These are phyloP conservation scores for Pristionchus mayeri DNA, from an alignment of 2,888 invertebrate species.

Conservation along the genomic window DNA sequence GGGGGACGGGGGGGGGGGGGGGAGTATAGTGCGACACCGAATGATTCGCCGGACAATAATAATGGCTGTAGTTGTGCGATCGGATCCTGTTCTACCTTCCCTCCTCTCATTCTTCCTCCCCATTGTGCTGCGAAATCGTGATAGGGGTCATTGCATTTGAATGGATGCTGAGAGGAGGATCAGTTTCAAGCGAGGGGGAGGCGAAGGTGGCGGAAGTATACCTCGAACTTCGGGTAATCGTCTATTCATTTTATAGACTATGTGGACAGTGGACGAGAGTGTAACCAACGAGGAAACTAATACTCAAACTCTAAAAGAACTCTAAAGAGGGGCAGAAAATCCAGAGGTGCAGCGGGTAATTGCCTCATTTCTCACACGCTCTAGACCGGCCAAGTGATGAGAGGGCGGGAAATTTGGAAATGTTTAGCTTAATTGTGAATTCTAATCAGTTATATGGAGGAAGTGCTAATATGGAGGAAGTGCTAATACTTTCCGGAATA, in stretches of 20 bases:
- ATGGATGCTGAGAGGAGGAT: background rate
- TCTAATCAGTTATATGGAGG: too few relatives aligned
- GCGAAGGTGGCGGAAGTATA: background rate
- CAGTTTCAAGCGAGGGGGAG: background rate
- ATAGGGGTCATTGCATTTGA: constrained; percentile 37
- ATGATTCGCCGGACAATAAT: background rate
- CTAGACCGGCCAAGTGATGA: too few relatives aligned
- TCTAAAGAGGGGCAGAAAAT: background rate
- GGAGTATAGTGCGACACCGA: background rate
- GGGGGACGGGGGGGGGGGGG: background rate
- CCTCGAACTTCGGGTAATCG: background rate
- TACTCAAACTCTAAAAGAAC: background rate
- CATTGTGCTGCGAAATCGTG: background rate
- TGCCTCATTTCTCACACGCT: too few relatives aligned
- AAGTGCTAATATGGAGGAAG: too few relatives aligned
- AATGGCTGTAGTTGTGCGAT: constrained; percentile 3
- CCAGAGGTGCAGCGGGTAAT: too few relatives aligned
- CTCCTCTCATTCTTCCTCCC: background rate
- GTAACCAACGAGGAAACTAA: background rate
- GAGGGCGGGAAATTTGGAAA: too few relatives aligned
- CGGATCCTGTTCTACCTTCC: background rate
- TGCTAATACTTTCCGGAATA: too few relatives aligned
- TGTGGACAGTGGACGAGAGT: background rate
- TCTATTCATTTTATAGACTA: background rate
- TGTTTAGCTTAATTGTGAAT: too few relatives aligned